phyloP scores from a whole-genome alignment of 2,888 invertebrate species.

The Chrysina gloriosa region DNA sequence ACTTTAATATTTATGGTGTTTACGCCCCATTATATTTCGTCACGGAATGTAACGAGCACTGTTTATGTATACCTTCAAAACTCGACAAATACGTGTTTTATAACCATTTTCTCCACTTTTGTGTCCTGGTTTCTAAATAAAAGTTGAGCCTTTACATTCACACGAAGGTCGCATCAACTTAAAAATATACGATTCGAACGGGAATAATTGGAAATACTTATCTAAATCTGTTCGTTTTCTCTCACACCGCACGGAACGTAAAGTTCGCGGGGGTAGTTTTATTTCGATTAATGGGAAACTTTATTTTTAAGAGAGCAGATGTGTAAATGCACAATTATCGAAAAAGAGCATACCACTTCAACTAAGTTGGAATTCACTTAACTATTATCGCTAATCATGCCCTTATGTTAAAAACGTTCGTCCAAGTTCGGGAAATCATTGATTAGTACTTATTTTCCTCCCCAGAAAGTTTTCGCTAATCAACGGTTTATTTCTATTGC shows the following conservation, averaged over 20 bases:
- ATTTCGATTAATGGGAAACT: neutral
- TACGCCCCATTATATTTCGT: neutral
- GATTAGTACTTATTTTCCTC: neutral
- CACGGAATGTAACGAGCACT: neutral
- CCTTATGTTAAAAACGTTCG: neutral
- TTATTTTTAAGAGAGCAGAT: neutral
- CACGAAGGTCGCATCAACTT: neutral
- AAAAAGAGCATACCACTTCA: neutral
- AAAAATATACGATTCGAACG: too few relatives aligned
- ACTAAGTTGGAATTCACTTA: neutral
- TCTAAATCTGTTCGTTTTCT: too few relatives aligned
- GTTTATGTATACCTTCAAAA: neutral
- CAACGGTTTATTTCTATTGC: neutral
- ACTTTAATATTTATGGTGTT: conserved; percentile 13
- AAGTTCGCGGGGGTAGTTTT: neutral
- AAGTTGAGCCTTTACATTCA: neutral
- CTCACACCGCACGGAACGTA: neutral
- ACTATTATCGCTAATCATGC: neutral
- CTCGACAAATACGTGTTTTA: neutral
- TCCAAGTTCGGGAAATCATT: neutral
- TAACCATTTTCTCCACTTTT: neutral
- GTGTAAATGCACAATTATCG: neutral
- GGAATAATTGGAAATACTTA: too few relatives aligned
- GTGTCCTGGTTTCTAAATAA: too few relatives aligned
- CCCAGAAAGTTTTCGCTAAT: neutral